phyloP scores from a whole-genome alignment of 2,797 vertebrate genomes.

The Acanthiza pusilla region DNA sequence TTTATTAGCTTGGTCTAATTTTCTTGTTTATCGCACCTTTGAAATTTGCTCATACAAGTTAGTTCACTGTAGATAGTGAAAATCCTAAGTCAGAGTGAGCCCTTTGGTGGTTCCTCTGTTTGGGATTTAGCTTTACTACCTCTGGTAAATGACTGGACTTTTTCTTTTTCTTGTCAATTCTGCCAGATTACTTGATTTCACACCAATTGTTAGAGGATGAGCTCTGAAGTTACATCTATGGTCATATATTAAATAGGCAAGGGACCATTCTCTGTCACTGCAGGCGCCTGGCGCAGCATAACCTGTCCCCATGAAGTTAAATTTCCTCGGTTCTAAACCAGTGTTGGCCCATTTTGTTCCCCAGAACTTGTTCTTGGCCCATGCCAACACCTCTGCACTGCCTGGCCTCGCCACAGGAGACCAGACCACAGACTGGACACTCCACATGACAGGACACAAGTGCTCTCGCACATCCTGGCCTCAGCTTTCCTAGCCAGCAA shows the following conservation, averaged over 20 bases:
- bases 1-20: not conserved
- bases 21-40: not conserved
- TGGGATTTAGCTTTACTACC: not conserved
- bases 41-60: not conserved
- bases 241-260: not conserved
- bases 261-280: not conserved
- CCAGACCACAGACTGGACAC: not conserved
- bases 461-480: accelerated
- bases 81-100: not conserved
- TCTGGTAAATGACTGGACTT: not conserved
- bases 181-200: not conserved
- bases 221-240: not conserved
- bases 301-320: not conserved
- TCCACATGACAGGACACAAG: not conserved
- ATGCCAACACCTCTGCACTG: not conserved
- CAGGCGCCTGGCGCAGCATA: not conserved
- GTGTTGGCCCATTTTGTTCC: not conserved
- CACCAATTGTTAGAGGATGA: not conserved
- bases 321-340: not conserved
- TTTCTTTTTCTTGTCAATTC: not conserved
- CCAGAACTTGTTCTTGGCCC: not conserved
- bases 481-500: not conserved
- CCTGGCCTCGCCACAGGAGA: not conserved
- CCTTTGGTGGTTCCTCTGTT: not conserved
- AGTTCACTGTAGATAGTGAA: not conserved